Conservation (phyloP, 1,140 invertebrate genomes). For the Condylostylus longicornis region DNA sequence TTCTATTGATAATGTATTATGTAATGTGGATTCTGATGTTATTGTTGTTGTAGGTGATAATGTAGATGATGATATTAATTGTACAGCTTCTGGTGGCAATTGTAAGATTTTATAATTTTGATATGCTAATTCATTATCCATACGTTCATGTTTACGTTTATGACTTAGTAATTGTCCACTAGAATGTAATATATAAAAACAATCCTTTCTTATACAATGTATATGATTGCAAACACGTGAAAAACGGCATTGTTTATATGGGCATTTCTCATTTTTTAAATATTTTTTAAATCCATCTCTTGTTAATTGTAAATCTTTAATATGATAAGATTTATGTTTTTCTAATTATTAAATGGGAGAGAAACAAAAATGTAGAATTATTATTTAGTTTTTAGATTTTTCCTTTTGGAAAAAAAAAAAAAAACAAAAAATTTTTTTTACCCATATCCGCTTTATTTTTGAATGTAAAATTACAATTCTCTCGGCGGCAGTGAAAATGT, state of each 20-base stretch:
- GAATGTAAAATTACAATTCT: constrained; percentile 80
- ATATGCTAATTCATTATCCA: constrained; percentile 74
- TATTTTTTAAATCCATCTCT: constrained; percentile 98
- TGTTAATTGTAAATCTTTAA: constrained; percentile 89
- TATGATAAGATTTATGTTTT: constrained; percentile 97
- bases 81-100: too few species aligned
- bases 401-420: too few species aligned
- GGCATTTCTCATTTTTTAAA: constrained; percentile 91
- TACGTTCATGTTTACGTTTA: constrained; percentile 90
- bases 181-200: constrained; percentile 89
- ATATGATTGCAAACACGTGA: constrained; percentile 94
- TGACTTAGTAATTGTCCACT: constrained; percentile 95
- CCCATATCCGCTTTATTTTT: constrained; percentile 98
- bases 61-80: too few species aligned
- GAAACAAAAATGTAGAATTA: constrained; percentile 24
- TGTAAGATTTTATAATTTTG: constrained; percentile 62
- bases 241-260: constrained; percentile 77
- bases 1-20: too few species aligned
- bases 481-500: constrained; percentile 83
- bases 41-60: too few species aligned
- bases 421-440: too few species aligned
- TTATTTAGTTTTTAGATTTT: too few species aligned
- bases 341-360: too few species aligned
- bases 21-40: too few species aligned
- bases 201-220: constrained; percentile 90